A percentile compares a stretch with the other conserved stretches of the same genome.
Evolutionary conservation across 2,888 invertebrate genomes (phyloP).

Genomic region (Sturmia bella): DNA sequence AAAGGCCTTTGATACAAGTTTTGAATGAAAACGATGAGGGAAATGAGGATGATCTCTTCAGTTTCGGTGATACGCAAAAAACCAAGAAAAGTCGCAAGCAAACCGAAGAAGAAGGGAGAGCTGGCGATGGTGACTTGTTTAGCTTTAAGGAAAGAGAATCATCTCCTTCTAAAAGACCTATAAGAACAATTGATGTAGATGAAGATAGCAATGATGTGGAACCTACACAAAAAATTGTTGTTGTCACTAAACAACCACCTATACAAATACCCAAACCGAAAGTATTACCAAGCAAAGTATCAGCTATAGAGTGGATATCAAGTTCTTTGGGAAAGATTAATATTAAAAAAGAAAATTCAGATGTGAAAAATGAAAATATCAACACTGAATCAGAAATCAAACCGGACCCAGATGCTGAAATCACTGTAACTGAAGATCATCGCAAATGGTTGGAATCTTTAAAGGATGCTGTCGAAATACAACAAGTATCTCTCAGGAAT

Average conservation of each 20-base stretch:
- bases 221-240: constrained; percentile 71
- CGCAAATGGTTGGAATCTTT: constrained; percentile 76
- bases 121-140: constrained; percentile 71
- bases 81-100: constrained; percentile 60
- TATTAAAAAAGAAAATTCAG: constrained; percentile 65
- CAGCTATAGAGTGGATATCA: constrained; percentile 77
- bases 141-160: constrained; percentile 67
- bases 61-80: constrained; percentile 73
- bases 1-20: constrained; percentile 75
- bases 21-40: constrained; percentile 74
- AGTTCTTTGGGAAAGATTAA: constrained; percentile 74
- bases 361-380: constrained; percentile 38
- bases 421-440: constrained; percentile 64
- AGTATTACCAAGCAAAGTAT: constrained; percentile 72
- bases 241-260: constrained; percentile 57
- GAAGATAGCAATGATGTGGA: constrained; percentile 68
- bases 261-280: constrained; percentile 71
- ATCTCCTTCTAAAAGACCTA: constrained; percentile 4
- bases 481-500: constrained; percentile 59
- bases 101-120: constrained; percentile 32
- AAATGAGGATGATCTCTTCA: constrained; percentile 76
- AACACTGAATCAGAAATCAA: constrained; percentile 61
- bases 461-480: constrained; percentile 76
- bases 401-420: constrained; percentile 46
- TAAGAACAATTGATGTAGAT: constrained; percentile 34